These are phyloP conservation scores for Eolophus roseicapilla DNA, from an alignment of 2,113 vertebrate genomes.

Conservation along the genomic window DNA sequence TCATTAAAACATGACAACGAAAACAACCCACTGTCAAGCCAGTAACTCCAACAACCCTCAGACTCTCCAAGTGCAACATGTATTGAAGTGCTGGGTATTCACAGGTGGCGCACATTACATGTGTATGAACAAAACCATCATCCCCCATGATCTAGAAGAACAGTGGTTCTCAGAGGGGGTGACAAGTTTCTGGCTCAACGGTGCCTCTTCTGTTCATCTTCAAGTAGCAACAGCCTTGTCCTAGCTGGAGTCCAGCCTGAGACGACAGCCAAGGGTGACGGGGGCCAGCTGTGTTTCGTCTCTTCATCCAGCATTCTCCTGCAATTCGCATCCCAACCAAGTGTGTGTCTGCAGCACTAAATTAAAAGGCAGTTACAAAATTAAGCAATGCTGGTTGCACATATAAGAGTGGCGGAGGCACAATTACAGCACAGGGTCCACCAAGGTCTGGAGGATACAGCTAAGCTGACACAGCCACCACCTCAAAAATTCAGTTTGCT, in stretches of 20 bases:
- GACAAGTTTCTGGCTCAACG: background rate
- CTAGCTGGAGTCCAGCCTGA: background rate
- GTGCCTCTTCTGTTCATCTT: background rate
- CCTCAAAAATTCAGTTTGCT: background rate
- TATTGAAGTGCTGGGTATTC: background rate
- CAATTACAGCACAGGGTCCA: accelerated
- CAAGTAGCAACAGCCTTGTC: background rate
- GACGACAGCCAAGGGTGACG: accelerated
- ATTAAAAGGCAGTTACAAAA: background rate
- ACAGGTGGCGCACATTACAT: accelerated
- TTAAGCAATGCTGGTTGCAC: accelerated
- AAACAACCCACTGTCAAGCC: background rate
- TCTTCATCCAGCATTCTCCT: background rate
- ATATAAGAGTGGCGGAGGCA: accelerated
- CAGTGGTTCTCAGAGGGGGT: background rate
- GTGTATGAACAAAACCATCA: background rate
- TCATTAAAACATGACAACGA: background rate
- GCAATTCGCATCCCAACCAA: background rate
- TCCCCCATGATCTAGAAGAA: background rate
- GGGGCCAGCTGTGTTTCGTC: background rate
- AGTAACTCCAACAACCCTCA: background rate
- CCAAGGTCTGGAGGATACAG: accelerated
- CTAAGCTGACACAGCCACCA: background rate
- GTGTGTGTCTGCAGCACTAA: accelerated
- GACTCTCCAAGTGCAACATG: background rate